Conservation (phyloP, 2,113 vertebrate species). For the Tenebrosternarchus preto region DNA sequence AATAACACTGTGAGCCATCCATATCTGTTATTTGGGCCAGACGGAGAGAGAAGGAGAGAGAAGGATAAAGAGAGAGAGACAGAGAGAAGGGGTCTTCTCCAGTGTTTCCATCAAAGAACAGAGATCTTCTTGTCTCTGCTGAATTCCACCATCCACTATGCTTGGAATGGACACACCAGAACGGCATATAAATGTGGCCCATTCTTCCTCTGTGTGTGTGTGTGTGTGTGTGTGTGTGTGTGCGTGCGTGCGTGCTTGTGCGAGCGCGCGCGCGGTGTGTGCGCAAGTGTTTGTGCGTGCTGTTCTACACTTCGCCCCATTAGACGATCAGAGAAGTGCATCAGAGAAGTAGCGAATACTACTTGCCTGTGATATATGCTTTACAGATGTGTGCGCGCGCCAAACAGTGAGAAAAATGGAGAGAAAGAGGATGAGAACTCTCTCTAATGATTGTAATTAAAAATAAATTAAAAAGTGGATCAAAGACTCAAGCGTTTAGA, state of each 20-base stretch:
- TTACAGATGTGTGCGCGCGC: neutral
- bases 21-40: slow-evolving; percentile 64
- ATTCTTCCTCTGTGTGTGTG: slow-evolving; percentile 65
- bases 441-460: slow-evolving; percentile 16
- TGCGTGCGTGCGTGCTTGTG: slow-evolving; percentile 18
- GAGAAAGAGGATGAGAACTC: neutral
- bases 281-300: slow-evolving; percentile 13
- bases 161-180: slow-evolving; percentile 66
- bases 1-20: slow-evolving; percentile 51
- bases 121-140: slow-evolving; percentile 77
- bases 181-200: slow-evolving; percentile 76
- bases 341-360: slow-evolving; percentile 25
- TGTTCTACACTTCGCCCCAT: slow-evolving; percentile 36
- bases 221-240: slow-evolving; percentile 62
- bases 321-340: slow-evolving; percentile 27
- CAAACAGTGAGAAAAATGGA: neutral
- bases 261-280: slow-evolving; percentile 18
- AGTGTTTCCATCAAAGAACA: slow-evolving; percentile 69
- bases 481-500: neutral
- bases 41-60: slow-evolving; percentile 37
- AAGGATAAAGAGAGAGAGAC: slow-evolving; percentile 45
- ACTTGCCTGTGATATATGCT: slow-evolving; percentile 23
- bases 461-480: neutral
- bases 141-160: slow-evolving; percentile 73
- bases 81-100: slow-evolving; percentile 51